Percentiles rank a stretch among this genome's conserved stretches.
These are phyloP conservation scores for Brassicogethes aeneus DNA, from an alignment of 2,888 invertebrate genomes.

Conservation along the genomic window DNA sequence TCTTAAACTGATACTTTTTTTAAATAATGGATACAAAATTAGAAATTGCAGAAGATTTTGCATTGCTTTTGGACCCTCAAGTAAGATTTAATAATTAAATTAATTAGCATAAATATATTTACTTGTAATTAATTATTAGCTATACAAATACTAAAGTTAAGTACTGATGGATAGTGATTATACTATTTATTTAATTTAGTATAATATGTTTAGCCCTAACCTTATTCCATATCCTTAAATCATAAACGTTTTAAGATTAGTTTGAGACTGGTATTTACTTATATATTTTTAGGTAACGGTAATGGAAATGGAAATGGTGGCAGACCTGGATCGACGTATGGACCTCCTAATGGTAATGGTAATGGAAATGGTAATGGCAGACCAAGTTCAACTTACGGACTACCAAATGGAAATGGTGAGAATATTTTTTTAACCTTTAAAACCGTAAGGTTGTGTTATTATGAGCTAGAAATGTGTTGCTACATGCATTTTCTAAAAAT, in stretches of 20 bases:
- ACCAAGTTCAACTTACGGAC: constrained; percentile 28
- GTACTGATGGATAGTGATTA: too few species aligned
- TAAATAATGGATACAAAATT: too few species aligned
- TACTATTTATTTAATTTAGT: too few species aligned
- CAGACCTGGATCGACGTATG: constrained; percentile 14
- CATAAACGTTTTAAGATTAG: too few species aligned
- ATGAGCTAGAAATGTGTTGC: too few species aligned
- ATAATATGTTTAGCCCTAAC: too few species aligned
- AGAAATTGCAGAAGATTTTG: constrained; percentile 6
- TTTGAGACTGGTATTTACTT: too few species aligned
- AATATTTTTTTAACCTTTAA: neutral
- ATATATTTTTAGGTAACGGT: constrained; percentile 2
- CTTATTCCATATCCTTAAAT: too few species aligned
- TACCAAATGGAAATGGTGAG: constrained; percentile 8
- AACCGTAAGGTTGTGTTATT: too few species aligned
- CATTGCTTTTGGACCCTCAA: constrained; percentile 3
- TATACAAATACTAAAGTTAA: too few species aligned
- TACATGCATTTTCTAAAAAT: too few species aligned
- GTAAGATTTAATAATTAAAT: constrained; percentile 1
- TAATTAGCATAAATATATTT: neutral
- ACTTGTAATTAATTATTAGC: neutral
- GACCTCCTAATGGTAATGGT: constrained; percentile 12
- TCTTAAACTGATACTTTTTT: too few species aligned
- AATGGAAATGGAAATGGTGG: constrained; percentile 17
- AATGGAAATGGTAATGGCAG: constrained; percentile 18